phyloP scores from a whole-genome alignment of 2,797 vertebrate species.

The Sebastes cheni region DNA sequence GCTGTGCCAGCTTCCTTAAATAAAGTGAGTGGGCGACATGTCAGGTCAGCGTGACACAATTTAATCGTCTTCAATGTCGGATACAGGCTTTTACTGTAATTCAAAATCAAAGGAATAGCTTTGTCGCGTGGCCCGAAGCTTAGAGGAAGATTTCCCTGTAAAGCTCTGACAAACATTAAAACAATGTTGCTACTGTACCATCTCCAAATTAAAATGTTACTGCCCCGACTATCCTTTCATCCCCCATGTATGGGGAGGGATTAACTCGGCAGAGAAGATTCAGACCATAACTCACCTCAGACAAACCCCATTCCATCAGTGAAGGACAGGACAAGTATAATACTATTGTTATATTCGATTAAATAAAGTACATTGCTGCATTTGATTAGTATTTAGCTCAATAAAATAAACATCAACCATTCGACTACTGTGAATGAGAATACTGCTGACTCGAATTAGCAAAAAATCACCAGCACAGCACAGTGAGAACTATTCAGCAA shows the following conservation, averaged over 20 bases:
- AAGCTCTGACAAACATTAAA: conserved; percentile 78
- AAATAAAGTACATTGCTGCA: background rate
- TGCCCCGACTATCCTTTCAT: conserved; percentile 68
- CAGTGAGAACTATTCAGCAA: background rate
- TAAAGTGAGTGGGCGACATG: conserved; percentile 62
- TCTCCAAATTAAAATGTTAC: conserved; percentile 85
- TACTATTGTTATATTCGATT: background rate
- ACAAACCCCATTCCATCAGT: conserved; percentile 35
- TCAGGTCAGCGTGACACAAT: conserved; percentile 85
- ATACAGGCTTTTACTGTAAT: conserved; percentile 88
- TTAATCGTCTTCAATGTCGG: conserved; percentile 89
- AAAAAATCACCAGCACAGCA: background rate
- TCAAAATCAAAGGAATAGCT: conserved; percentile 81
- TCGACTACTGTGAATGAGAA: background rate
- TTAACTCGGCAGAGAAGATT: conserved; percentile 71
- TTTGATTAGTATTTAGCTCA: background rate
- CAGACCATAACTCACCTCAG: conserved; percentile 61
- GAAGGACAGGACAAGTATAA: conserved; percentile 28
- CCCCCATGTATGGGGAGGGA: conserved; percentile 67
- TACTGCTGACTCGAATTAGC: background rate
- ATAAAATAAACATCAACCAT: background rate
- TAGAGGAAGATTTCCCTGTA: conserved; percentile 78
- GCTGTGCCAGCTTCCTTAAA: conserved; percentile 44
- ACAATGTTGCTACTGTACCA: conserved; percentile 74
- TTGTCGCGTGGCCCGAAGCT: conserved; percentile 68